phyloP scores from a whole-genome alignment of 2,888 invertebrate species.

The Drosophila neonasuta region DNA sequence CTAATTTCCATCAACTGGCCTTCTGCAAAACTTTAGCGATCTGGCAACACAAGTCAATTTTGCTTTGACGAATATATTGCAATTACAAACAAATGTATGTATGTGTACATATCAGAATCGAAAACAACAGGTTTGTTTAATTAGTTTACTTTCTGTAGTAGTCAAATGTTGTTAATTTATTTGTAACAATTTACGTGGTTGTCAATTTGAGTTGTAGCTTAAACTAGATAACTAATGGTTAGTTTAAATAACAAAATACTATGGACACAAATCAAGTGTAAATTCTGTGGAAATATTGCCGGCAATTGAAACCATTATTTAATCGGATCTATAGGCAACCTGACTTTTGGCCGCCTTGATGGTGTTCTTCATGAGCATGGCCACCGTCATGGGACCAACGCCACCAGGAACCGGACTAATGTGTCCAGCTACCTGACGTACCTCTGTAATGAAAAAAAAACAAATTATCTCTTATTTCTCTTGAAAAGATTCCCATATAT shows the following conservation, averaged over 20 bases:
- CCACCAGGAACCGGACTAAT: constrained; percentile 96
- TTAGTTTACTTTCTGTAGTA: constrained; percentile 7
- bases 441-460: constrained; percentile 83
- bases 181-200: constrained; percentile 7
- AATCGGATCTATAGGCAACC: constrained; percentile 36
- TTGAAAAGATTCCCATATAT: too few species aligned
- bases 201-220: constrained; percentile 19
- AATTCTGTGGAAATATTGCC: constrained; percentile 26
- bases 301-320: neutral
- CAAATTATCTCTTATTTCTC: neutral
- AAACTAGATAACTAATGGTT: constrained; percentile 40
- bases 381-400: constrained; percentile 96
- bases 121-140: neutral
- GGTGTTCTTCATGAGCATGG: constrained; percentile 96
- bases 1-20: neutral
- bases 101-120: too few species aligned
- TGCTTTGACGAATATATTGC: neutral
- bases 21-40: neutral
- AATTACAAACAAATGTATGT: neutral
- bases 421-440: constrained; percentile 90
- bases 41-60: constrained; percentile 24
- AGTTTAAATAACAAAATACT: constrained; percentile 60
- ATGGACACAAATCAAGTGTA: constrained; percentile 38
- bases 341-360: constrained; percentile 87
- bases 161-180: constrained; percentile 13